Percentiles rank a stretch among this genome's conserved stretches.
Conservation (phyloP, 2,113 vertebrate genomes). For the Tricholaema leucomelas region DNA sequence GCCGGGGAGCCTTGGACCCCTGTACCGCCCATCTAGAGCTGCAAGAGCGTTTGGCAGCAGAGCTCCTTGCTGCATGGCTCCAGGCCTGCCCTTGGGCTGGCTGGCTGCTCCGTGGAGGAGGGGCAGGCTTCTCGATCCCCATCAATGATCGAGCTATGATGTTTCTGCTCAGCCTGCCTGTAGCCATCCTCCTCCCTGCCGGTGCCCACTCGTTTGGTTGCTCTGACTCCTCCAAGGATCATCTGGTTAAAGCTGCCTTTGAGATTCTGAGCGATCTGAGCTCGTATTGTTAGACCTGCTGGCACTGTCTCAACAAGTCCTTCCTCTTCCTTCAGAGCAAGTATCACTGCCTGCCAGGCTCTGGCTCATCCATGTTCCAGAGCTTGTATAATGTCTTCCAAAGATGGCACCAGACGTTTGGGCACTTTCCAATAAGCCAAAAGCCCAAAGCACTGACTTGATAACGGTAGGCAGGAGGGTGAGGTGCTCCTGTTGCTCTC, state of each 20-base stretch:
- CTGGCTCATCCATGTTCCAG: not conserved
- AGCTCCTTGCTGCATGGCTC: fast-evolving
- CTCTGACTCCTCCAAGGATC: not conserved
- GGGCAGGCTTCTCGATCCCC: not conserved
- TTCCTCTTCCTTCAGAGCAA: not conserved
- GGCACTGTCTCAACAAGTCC: not conserved
- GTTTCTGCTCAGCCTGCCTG: fast-evolving
- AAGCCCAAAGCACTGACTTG: not conserved
- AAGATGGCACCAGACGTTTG: not conserved
- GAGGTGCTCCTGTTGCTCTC: not conserved
- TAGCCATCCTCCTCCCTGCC: not conserved
- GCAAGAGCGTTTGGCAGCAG: not conserved
- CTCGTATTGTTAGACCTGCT: not conserved
- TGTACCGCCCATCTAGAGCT: fast-evolving
- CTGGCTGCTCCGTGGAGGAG: not conserved
- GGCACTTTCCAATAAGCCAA: not conserved
- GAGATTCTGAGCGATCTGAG: fast-evolving
- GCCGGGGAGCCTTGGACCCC: fast-evolving
- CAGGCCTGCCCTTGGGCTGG: fast-evolving
- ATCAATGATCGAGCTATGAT: fast-evolving
- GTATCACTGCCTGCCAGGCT: not conserved
- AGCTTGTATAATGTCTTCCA: not conserved
- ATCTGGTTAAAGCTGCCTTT: not conserved
- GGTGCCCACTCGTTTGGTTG: not conserved
- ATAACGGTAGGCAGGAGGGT: not conserved